Conservation (phyloP, 1,140 invertebrate species). For the Megathymus violae region DNA sequence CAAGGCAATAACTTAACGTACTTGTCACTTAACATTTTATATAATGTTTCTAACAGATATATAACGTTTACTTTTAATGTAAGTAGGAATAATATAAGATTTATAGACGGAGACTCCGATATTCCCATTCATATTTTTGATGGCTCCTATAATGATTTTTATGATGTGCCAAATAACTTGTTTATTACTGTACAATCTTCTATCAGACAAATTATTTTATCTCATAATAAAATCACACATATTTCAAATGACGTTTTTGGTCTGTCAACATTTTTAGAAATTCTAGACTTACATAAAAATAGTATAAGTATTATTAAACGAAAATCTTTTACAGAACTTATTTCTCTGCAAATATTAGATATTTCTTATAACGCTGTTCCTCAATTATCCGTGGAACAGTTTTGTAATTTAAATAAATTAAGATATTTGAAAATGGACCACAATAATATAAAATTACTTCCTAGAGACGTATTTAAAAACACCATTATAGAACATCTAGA, state of each 20-base stretch:
- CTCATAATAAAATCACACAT: constrained; percentile 89
- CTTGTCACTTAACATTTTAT: constrained; percentile 87
- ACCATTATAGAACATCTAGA: constrained; percentile 92
- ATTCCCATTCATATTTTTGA: constrained; percentile 88
- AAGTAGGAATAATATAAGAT: constrained; percentile 87
- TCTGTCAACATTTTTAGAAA: constrained; percentile 88
- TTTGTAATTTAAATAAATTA: constrained; percentile 90
- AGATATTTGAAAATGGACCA: constrained; percentile 90
- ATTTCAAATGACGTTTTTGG: constrained; percentile 90
- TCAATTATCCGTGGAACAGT: constrained; percentile 91
- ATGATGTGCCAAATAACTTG: constrained; percentile 86
- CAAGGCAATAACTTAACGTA: constrained; percentile 88
- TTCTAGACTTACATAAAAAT: constrained; percentile 90
- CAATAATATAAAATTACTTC: constrained; percentile 90
- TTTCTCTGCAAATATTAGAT: constrained; percentile 90
- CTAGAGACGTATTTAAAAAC: constrained; percentile 91
- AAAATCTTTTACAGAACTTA: constrained; percentile 89
- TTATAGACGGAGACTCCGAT: constrained; percentile 84
- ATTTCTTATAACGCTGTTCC: constrained; percentile 90
- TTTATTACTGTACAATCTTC: constrained; percentile 86
- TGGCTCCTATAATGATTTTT: constrained; percentile 87
- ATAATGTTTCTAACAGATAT: constrained; percentile 86
- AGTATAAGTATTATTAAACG: constrained; percentile 88
- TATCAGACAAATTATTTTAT: constrained; percentile 87
- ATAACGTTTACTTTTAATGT: constrained; percentile 87